Evolutionary conservation across 2,113 vertebrate species (phyloP), one percentile per base, ranked within the genome.

Genomic region (Elachura formosa): DNA sequence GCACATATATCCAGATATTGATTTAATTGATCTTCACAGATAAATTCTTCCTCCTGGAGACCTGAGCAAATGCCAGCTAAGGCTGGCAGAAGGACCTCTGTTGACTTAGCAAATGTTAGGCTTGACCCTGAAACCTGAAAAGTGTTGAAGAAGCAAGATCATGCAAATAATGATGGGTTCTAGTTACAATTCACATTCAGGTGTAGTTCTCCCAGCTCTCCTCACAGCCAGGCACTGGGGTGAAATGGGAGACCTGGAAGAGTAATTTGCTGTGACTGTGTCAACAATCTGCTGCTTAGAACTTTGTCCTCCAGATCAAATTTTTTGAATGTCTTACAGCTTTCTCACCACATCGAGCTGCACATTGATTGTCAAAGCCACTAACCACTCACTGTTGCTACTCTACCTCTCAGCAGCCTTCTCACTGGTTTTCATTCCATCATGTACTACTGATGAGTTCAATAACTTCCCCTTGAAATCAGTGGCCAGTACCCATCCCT

Each of bases 11-110:
- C 22, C 46, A 69, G 59, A 28, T 94, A 93, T 2, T 55, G 85
- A 94, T 95, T 93, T 90, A 36, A 85, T 80, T 96, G 82, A 84
- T 93, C 63, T 80, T 80, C 46, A 46, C 51, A 74, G 79, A 71
- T 58, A 94, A 91, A 85, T 80, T 73, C 67, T 88, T 92, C 79
- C 22, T 90, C 58, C 72, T 66, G 25, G 85, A 90, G 63, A 68
- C 34, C 51, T 71, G 45, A 84, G 83, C 46, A 92, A 94, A 88
- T 83, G 85, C 72, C 95, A 94, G 43, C 72, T 83, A 51, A 84
- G 80, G 90, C 90, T 93, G 96, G 79, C 82, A 87, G 90, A 62
- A 79, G 34, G 82, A 88, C 63, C 45, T 86, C 88, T 95, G 92
- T 87, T 96, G 90, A 67, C 67, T 80, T 88, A 86, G 85, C 68